These are phyloP conservation scores for Semnornis frantzii DNA, from an alignment of 2,113 vertebrate genomes.

Conservation along the genomic window DNA sequence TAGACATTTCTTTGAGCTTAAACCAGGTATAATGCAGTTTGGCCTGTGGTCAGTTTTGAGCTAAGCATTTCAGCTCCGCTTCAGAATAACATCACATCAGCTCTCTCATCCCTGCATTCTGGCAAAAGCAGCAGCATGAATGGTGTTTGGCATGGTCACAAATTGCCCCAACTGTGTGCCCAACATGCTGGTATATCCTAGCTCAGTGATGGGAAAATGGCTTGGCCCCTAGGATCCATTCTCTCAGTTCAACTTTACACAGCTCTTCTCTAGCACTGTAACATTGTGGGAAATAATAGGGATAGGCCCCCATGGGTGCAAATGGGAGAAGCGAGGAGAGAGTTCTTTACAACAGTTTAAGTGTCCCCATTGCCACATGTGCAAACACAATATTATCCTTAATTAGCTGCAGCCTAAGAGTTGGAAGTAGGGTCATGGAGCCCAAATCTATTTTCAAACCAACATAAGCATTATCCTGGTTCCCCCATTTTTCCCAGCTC, in stretches of 20 bases:
- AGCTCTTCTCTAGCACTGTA: background rate
- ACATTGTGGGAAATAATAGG: background rate
- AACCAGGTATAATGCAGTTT: background rate
- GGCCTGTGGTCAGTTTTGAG: background rate
- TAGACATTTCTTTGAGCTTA: background rate
- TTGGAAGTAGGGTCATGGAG: background rate
- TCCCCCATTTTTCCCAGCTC: background rate
- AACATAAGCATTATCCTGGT: background rate
- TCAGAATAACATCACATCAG: background rate
- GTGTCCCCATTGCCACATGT: background rate
- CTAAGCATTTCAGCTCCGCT: background rate
- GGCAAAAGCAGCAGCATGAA: background rate
- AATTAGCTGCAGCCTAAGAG: background rate
- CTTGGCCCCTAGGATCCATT: background rate
- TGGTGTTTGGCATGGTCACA: background rate
- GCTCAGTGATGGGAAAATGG: background rate
- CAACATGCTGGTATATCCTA: rapidly evolving
- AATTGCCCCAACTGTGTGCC: background rate
- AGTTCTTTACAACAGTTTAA: background rate
- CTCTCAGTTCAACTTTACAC: rapidly evolving
- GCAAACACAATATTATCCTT: background rate
- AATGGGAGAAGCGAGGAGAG: background rate
- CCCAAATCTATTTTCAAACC: background rate
- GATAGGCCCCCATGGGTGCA: background rate
- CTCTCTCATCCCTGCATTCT: background rate